These are phyloP conservation scores for Tinamus major DNA, from an alignment of 2,797 vertebrate species.

Conservation along the genomic window DNA sequence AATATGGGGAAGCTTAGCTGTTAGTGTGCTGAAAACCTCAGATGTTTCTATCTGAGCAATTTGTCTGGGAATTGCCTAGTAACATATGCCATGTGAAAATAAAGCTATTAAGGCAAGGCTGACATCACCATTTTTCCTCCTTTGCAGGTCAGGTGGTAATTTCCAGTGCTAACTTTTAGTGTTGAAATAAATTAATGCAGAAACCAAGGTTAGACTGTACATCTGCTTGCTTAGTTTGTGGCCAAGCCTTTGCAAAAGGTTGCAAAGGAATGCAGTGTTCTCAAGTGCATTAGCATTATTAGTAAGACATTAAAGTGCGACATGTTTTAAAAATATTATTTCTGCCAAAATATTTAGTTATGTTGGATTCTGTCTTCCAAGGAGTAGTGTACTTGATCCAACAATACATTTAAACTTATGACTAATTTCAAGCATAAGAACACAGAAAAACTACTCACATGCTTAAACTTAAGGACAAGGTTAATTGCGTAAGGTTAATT, in stretches of 20 bases:
- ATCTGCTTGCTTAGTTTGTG: background rate
- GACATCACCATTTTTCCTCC: background rate
- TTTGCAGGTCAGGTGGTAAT: background rate
- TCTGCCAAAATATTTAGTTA: background rate
- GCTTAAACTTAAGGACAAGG: background rate
- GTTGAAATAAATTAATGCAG: conserved; percentile 36
- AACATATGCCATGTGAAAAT: background rate
- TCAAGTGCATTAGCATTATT: background rate
- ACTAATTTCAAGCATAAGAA: conserved; percentile 5
- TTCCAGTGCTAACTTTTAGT: background rate
- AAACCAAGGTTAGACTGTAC: background rate
- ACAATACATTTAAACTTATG: background rate
- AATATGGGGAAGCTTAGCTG: background rate
- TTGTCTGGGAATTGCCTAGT: background rate
- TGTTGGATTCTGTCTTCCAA: background rate
- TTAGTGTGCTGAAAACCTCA: background rate
- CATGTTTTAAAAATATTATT: background rate
- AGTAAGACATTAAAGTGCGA: background rate
- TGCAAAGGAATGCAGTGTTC: background rate
- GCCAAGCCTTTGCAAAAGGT: background rate
- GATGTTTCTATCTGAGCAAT: background rate
- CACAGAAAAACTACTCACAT: background rate
- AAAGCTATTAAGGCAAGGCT: background rate
- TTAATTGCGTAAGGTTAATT: conserved; percentile 4
- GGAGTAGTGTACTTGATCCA: background rate